phyloP scores from a whole-genome alignment of 1,140 invertebrate species.

The Propsilocerus akamusi region DNA sequence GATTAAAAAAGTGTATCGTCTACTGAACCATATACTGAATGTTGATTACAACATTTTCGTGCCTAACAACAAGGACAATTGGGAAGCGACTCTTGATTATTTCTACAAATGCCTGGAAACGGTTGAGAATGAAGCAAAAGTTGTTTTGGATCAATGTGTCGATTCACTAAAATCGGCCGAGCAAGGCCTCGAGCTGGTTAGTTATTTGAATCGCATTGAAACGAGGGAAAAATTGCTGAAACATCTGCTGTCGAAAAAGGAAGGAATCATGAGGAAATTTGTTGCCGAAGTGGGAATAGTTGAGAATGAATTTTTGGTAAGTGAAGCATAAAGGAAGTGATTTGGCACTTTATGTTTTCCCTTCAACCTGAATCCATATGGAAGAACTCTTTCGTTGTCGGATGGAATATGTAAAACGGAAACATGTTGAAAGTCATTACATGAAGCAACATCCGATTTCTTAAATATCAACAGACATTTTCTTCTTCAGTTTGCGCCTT shows the following conservation, averaged over 20 bases:
- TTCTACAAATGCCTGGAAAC: conserved; percentile 53
- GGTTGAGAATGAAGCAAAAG: conserved; percentile 64
- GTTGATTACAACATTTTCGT: conserved; percentile 68
- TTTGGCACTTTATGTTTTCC: too few relatives aligned
- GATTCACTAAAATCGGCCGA: conserved; percentile 58
- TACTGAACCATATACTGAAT: conserved; percentile 11
- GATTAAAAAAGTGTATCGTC: conserved; percentile 30
- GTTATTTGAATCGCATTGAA: conserved; percentile 61
- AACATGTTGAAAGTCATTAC: too few relatives aligned
- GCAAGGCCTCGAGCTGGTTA: conserved; percentile 54
- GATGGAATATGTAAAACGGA: too few relatives aligned
- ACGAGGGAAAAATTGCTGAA: conserved; percentile 50
- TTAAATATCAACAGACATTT: too few relatives aligned
- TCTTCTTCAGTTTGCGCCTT: too few relatives aligned
- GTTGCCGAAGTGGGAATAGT: conserved; percentile 55
- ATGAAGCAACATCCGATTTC: too few relatives aligned
- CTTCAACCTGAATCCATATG: too few relatives aligned
- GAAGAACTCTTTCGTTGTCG: too few relatives aligned
- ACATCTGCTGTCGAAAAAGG: conserved; percentile 61
- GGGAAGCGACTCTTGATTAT: conserved; percentile 56
- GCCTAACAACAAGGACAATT: conserved; percentile 55
- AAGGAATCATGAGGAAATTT: conserved; percentile 68
- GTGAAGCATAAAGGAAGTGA: conserved; percentile 9
- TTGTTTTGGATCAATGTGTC: conserved; percentile 75
- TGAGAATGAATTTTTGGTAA: conserved; percentile 43